Evolutionary conservation across 1,140 invertebrate genomes (phyloP).

Genomic region (Lerema accius): DNA sequence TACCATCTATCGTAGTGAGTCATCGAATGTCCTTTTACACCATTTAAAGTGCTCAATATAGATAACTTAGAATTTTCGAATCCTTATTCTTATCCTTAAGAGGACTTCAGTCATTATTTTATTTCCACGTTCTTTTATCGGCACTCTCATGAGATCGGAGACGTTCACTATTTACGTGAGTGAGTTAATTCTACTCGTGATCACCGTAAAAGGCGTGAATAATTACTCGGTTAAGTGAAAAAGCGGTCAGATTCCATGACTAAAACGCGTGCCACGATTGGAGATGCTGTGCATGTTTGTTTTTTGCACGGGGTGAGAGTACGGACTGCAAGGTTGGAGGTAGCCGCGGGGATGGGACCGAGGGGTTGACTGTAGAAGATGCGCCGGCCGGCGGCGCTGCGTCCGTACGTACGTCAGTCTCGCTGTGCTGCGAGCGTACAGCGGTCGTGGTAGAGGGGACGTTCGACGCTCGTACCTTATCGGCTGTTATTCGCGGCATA

Average conservation of each 20-base stretch:
- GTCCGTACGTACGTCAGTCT: conserved; percentile 70
- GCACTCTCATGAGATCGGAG: conserved; percentile 65
- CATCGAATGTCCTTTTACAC: neutral
- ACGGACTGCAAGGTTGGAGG: conserved; percentile 23
- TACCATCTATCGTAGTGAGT: no score
- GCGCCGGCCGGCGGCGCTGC: conserved; percentile 49
- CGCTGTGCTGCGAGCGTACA: conserved; percentile 66
- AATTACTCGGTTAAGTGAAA: conserved; percentile 66
- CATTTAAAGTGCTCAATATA: neutral
- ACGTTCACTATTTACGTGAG: conserved; percentile 61
- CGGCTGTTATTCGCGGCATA: conserved; percentile 69
- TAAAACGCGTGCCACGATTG: conserved; percentile 44
- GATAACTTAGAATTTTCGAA: conserved; percentile 4
- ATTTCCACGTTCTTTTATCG: conserved; percentile 44
- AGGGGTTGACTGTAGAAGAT: conserved; percentile 58
- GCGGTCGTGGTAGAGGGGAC: conserved; percentile 69
- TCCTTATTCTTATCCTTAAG: no score
- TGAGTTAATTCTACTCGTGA: conserved; percentile 58
- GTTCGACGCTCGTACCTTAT: conserved; percentile 46
- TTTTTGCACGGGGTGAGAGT: conserved; percentile 32
- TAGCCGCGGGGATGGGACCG: conserved; percentile 38
- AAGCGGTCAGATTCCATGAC: conserved; percentile 61
- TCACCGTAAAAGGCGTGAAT: conserved; percentile 72
- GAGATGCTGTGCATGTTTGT: conserved; percentile 35
- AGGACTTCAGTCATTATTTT: no score